Evolutionary conservation across 2,797 vertebrate species (phyloP).

Genomic region (Bradypodion pumilum): DNA sequence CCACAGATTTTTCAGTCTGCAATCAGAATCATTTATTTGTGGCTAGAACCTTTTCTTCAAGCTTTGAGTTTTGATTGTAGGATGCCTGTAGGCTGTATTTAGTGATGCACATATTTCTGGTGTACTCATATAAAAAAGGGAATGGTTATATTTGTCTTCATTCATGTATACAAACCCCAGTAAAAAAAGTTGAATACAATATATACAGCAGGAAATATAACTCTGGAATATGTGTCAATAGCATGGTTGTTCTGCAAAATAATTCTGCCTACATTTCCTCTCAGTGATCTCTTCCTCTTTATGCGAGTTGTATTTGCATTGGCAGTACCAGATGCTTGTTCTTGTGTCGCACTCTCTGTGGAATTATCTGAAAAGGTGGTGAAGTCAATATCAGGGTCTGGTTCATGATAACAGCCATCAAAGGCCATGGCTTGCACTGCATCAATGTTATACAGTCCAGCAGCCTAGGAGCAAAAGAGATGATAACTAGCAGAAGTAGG

Average conservation of each 20-base stretch:
- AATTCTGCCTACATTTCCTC: conserved; percentile 79
- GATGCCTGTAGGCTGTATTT: conserved; percentile 24
- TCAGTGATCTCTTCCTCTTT: conserved; percentile 80
- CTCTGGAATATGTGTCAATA: conserved; percentile 90
- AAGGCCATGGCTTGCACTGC: conserved; percentile 87
- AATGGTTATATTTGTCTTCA: conserved; percentile 12
- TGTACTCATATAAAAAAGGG: neutral
- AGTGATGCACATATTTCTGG: neutral
- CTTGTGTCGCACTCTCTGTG: conserved; percentile 75
- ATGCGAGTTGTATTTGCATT: conserved; percentile 72
- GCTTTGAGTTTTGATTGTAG: conserved; percentile 15
- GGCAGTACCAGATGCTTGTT: conserved; percentile 65
- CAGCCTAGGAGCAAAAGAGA: conserved; percentile 75
- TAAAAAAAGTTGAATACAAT: conserved; percentile 92
- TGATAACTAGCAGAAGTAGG: conserved; percentile 27
- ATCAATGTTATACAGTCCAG: conserved; percentile 76
- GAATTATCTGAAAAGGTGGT: conserved; percentile 77
- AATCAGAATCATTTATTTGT: neutral
- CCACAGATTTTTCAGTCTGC: conserved; percentile 19
- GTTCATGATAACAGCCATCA: conserved; percentile 87
- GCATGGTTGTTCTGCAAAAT: conserved; percentile 89
- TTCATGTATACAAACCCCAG: conserved; percentile 89
- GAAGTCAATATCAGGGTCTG: conserved; percentile 80
- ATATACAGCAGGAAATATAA: conserved; percentile 88
- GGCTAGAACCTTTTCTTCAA: conserved; percentile 14